Evolutionary conservation across 1,140 invertebrate genomes (phyloP), one percentile per base, ranked within the genome.

Genomic region (Lepidurus arcticus): DNA sequence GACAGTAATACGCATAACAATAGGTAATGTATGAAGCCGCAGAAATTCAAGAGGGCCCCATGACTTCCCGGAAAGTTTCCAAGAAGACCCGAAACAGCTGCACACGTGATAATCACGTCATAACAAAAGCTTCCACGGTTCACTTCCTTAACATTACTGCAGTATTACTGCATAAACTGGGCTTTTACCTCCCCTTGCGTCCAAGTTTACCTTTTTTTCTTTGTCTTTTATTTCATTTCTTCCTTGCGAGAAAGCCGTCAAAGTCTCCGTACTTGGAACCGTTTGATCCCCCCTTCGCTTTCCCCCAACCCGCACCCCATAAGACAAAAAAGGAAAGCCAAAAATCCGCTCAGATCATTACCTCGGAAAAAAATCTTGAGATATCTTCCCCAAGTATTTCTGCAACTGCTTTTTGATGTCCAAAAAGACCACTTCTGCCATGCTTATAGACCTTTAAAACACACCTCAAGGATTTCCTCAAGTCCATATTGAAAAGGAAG

Each of bases 1-100:
- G 53, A 65, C 53, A 65, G 53, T 65, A 65, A 65, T 65, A 65
- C 53, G 53, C 53, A 65, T 65, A 65, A 65, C 34, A 65, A 65
- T 65, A 65, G 53, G 16, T 21, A 13, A 21, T 65, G 21, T 13
- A 21, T 65, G 53, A 65, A 21, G 16, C 53, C 9, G 53, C 16
- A 65, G 53, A 21, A 65, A 65, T 65, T 21, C 21, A 21, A 21
- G 16, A n/a, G n/a, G 10, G 1, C n/a, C 53, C 45, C 24, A 24
- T 47, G 16, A 13, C 53, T 7, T 13, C 21, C 9, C 0, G 8
- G 53, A 21, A 65, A 65, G 53, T 1, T 21, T n/a, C 53, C 8
- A 1, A 65, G 53, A 65, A 21, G 53, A 65, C 53, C 7, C 53
- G 53, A 21, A 65, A 65, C 53, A 65, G 53, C 53, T 65, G 53